These are phyloP conservation scores for Erebia aethiops DNA, from an alignment of 2,888 invertebrate species.

Conservation along the genomic window DNA sequence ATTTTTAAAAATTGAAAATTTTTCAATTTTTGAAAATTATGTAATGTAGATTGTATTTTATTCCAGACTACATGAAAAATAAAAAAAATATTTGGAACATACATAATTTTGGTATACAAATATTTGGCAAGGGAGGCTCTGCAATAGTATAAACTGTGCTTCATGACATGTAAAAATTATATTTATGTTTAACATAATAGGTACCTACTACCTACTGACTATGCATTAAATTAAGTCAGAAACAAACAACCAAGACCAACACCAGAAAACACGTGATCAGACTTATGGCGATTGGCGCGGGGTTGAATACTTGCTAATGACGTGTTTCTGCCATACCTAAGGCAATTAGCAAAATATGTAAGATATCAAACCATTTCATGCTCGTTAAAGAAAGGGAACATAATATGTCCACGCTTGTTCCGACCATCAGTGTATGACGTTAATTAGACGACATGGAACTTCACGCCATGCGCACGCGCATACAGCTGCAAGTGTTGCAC, in stretches of 20 bases:
- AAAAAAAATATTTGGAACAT: too few species aligned
- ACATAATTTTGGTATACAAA: too few species aligned
- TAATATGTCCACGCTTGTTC: constrained; percentile 36
- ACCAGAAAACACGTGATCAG: neutral
- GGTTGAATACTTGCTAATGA: neutral
- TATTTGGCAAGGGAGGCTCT: too few species aligned
- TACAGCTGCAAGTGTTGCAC: constrained; percentile 51
- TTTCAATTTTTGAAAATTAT: neutral
- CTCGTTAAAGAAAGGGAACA: constrained; percentile 13
- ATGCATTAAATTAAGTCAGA: neutral
- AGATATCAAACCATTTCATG: constrained; percentile 15
- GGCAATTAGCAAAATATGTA: neutral
- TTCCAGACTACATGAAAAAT: too few species aligned
- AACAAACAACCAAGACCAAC: neutral
- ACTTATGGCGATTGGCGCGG: neutral
- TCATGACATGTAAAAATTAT: too few species aligned
- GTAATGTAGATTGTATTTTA: too few species aligned
- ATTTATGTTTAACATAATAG: too few species aligned
- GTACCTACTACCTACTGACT: too few species aligned
- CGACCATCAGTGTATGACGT: constrained; percentile 48
- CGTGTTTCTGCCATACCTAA: neutral
- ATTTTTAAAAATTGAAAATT: neutral
- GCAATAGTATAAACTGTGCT: too few species aligned
- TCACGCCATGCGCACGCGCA: constrained; percentile 47
- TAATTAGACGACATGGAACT: constrained; percentile 52